These are phyloP conservation scores for Tenebrio molitor DNA, from an alignment of 1,140 invertebrate species.

Conservation along the genomic window DNA sequence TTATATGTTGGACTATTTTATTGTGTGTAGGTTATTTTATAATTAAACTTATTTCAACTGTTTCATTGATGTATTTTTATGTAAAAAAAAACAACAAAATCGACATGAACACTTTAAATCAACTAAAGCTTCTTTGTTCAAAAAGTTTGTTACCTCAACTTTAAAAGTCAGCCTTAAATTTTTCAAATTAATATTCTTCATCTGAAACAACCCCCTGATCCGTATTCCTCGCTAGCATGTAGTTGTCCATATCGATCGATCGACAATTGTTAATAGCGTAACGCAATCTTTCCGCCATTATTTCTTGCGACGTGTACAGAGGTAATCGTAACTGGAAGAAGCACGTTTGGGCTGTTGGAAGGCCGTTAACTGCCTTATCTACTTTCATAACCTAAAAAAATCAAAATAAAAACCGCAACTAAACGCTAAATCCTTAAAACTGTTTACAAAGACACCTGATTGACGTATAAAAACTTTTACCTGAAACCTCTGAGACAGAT, in stretches of 20 bases:
- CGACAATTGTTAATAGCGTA: slow-evolving; percentile 80
- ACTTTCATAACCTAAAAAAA: slow-evolving; percentile 70
- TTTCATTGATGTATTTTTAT: slow-evolving; percentile 6
- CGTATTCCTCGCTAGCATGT: slow-evolving; percentile 77
- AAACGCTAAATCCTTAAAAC: neutral
- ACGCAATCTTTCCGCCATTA: slow-evolving; percentile 74
- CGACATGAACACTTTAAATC: neutral
- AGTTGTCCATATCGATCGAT: slow-evolving; percentile 83
- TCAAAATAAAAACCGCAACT: neutral
- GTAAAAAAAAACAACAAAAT: neutral
- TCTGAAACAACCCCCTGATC: slow-evolving; percentile 69
- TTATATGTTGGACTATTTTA: too few species aligned
- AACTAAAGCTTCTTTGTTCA: neutral
- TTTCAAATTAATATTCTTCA: slow-evolving; percentile 66
- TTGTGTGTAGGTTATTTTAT: slow-evolving; percentile 1
- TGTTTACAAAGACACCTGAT: too few species aligned
- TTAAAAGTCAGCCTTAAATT: neutral
- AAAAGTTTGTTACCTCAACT: neutral
- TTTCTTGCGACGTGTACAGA: slow-evolving; percentile 72
- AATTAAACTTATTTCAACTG: neutral
- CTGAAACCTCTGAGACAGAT: slow-evolving; percentile 78
- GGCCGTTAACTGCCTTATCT: slow-evolving; percentile 72
- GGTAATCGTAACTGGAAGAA: slow-evolving; percentile 82
- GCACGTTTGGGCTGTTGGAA: slow-evolving; percentile 79
- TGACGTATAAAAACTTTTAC: too few species aligned